Evolutionary conservation across 2,113 vertebrate genomes (phyloP), one percentile per base, ranked within the genome.

Genomic region (Hemicordylus capensis): DNA sequence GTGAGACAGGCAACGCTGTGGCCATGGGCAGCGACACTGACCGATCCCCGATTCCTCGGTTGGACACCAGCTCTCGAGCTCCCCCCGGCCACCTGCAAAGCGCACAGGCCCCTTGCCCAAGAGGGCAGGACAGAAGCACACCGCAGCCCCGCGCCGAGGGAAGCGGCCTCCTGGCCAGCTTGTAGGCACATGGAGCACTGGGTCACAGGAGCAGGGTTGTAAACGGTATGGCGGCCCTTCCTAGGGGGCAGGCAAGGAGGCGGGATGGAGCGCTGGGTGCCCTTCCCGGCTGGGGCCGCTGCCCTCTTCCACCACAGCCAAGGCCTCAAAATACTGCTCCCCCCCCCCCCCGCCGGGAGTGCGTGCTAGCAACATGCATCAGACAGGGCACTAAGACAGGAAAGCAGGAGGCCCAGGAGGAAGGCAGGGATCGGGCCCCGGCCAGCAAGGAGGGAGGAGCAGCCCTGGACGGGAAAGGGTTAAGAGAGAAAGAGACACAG

Each of bases 321-420:
- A 85, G 84, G 76, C 84, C 84, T 85, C 66, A 5, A 64, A 84
- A 73, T 12, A 87, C n/a, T 24, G 66, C 20, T 42, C 72, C 26
- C n/a, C 81, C 88, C 34, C 85, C 83, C 61, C 64, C 85, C 61
- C n/a, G 3, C 1, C 1, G 46, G 88, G 34, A 82, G 70, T 72
- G 83, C 79, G 58, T 82, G 84, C 84, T 80, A 90, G 76, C 76
- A 83, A 90, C 89, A 85, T 93, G 91, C 93, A 92, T 84, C 37
- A 51, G 85, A 74, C 56, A 34, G 83, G 83, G 76, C 85, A 85
- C 84, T 70, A 85, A 75, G 80, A 90, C 88, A 83, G 42, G 56
- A 51, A 58, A 76, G 42, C 20, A 37, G n/a, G 77, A 81, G 67
- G 73, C 22, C 2, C 0, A 1, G 46, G 46, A 24, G 56, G 24